Evolutionary conservation across 2,113 vertebrate species (phyloP).

Genomic region (Nesogale talazaci): DNA sequence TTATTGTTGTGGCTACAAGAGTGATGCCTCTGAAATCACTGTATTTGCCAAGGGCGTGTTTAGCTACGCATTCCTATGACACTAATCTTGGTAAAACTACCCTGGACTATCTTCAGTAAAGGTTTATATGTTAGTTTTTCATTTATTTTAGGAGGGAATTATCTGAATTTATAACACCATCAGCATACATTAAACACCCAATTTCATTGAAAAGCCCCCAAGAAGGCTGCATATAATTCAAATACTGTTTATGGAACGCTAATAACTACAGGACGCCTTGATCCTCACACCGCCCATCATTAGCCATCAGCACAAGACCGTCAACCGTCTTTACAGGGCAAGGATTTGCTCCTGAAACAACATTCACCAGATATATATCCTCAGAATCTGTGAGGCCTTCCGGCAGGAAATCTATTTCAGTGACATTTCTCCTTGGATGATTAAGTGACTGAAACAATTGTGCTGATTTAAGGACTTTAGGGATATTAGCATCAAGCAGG

Average conservation of each 20-base stretch:
- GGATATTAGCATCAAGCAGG: not conserved
- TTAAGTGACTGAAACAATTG: conserved; percentile 45
- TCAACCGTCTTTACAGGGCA: not conserved
- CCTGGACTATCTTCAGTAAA: not conserved
- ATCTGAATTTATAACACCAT: not conserved
- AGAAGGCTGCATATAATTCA: not conserved
- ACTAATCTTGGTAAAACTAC: conserved; percentile 13
- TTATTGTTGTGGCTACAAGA: not conserved
- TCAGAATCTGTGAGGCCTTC: conserved; percentile 7
- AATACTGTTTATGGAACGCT: too few species aligned
- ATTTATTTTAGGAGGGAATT: conserved; percentile 29
- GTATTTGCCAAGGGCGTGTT: not conserved
- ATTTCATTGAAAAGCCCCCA: not conserved
- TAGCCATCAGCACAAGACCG: not conserved
- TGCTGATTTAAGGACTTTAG: not conserved
- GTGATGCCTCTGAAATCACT: conserved; percentile 7
- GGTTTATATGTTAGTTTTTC: not conserved
- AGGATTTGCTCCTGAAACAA: conserved; percentile 32
- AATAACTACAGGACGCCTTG: too few species aligned
- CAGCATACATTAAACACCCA: not conserved
- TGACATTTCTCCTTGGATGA: conserved; percentile 34
- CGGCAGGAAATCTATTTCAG: not conserved
- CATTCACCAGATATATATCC: not conserved
- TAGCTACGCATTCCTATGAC: not conserved
- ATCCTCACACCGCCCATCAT: not conserved